These are phyloP conservation scores for Lasioglossum malachurum DNA, from an alignment of 2,888 invertebrate genomes.

Conservation along the genomic window DNA sequence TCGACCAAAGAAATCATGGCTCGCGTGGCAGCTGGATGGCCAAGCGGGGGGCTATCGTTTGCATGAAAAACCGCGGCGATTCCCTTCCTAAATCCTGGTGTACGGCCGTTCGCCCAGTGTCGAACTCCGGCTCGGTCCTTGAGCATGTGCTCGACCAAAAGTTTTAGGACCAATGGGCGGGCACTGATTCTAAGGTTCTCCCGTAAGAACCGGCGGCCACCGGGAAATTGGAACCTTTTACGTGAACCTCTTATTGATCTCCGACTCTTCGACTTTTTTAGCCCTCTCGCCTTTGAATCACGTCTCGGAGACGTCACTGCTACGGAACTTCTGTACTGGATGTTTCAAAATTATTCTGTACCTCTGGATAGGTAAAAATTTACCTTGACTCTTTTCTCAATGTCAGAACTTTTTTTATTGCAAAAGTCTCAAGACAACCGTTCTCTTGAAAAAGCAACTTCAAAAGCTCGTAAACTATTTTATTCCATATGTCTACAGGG, in stretches of 20 bases:
- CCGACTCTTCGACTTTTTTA: not conserved
- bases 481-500: too few relatives aligned
- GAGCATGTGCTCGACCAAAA: not conserved
- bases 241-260: not conserved
- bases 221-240: not conserved
- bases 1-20: slow-evolving; percentile 79
- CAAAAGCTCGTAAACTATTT: too few relatives aligned
- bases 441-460: too few relatives aligned
- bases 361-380: too few relatives aligned
- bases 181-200: not conserved
- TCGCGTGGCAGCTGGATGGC: slow-evolving; percentile 70
- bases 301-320: not conserved
- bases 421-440: too few relatives aligned
- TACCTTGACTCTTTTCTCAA: too few relatives aligned
- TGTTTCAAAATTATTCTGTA: too few relatives aligned
- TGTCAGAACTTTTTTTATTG: too few relatives aligned
- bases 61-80: slow-evolving; percentile 70
- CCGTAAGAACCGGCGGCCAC: not conserved
- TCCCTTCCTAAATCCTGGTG: slow-evolving; percentile 33
- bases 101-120: slow-evolving; percentile 16
- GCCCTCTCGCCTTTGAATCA: not conserved
- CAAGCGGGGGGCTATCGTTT: slow-evolving; percentile 70
- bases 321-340: too few relatives aligned
- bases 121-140: slow-evolving; percentile 32
- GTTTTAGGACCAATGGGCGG: not conserved